Conservation (phyloP, 1,140 invertebrate genomes). For the Anadara kagoshimensis region DNA sequence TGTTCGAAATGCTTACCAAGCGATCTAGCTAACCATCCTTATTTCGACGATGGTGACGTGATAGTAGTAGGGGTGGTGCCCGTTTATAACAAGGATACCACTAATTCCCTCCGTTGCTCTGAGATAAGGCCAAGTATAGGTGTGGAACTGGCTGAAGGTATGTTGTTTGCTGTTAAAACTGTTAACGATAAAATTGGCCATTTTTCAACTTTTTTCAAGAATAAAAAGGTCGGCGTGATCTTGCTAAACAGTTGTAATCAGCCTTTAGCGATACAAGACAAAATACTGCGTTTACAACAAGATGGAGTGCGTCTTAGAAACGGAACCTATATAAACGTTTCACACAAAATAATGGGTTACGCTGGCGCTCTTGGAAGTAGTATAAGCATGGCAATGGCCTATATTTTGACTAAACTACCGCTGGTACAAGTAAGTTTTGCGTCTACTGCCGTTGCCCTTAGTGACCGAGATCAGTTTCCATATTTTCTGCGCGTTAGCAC, state of each 20-base stretch:
- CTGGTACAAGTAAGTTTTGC: constrained; percentile 38
- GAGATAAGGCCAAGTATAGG: constrained; percentile 8
- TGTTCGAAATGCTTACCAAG: constrained; percentile 18
- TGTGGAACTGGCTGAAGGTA: constrained; percentile 5
- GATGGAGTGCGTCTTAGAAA: constrained; percentile 22
- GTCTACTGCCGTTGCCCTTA: constrained; percentile 36
- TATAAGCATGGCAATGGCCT: constrained; percentile 26
- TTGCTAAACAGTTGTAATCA: constrained; percentile 37
- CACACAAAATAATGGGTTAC: constrained; percentile 34
- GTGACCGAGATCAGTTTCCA: constrained; percentile 32
- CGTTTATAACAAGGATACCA: constrained; percentile 2
- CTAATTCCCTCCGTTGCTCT: constrained; percentile 9
- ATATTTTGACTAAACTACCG: constrained; percentile 27
- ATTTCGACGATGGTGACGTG: constrained; percentile 33
- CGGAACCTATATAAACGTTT: constrained; percentile 19
- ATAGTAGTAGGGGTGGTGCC: constrained; percentile 30
- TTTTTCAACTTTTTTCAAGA: constrained; percentile 1
- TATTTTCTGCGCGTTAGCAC: constrained; percentile 42
- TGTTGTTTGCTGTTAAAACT: constrained; percentile 11
- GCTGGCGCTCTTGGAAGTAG: constrained; percentile 36
- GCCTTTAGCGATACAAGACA: constrained; percentile 20
- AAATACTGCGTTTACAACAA: constrained; percentile 26
- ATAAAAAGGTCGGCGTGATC: constrained; percentile 26
- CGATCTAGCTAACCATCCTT: constrained; percentile 21
- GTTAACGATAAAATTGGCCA: neutral